phyloP scores from a whole-genome alignment of 2,797 vertebrate genomes.

The Darevskia mixta region DNA sequence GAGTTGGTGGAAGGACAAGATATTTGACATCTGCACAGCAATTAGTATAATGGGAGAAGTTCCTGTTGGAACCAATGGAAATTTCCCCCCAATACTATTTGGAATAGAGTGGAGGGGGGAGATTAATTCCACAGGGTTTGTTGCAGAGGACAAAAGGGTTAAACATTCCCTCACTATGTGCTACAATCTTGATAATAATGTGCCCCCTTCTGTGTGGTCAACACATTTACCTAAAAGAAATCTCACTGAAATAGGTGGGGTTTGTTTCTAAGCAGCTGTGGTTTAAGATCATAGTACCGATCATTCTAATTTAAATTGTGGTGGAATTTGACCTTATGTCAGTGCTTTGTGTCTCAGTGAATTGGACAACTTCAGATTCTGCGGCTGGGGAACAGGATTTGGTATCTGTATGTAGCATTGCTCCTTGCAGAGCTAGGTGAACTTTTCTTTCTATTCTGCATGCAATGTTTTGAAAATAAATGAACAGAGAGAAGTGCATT shows the following conservation, averaged over 20 bases:
- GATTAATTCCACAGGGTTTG: too few species aligned
- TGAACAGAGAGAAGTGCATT: constrained; percentile 1
- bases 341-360: constrained; percentile 3
- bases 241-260: neutral
- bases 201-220: neutral
- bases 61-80: too few species aligned
- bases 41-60: too few species aligned
- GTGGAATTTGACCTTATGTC: neutral
- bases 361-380: neutral
- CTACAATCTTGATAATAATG: too few species aligned
- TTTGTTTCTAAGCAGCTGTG: neutral
- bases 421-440: constrained; percentile 3
- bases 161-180: too few species aligned
- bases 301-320: neutral
- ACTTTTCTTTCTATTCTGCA: constrained; percentile 19
- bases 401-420: constrained; percentile 11
- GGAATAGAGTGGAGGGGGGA: too few species aligned
- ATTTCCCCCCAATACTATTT: too few species aligned
- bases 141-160: too few species aligned
- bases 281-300: neutral
- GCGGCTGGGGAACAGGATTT: neutral
- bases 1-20: too few species aligned
- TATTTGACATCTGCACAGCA: too few species aligned
- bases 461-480: constrained; percentile 41
- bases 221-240: neutral